A percentile compares a stretch with the other conserved stretches of the same genome.
These are phyloP conservation scores for Calyptommatus sinebrachiatus DNA, from an alignment of 2,113 vertebrate species.

Conservation along the genomic window DNA sequence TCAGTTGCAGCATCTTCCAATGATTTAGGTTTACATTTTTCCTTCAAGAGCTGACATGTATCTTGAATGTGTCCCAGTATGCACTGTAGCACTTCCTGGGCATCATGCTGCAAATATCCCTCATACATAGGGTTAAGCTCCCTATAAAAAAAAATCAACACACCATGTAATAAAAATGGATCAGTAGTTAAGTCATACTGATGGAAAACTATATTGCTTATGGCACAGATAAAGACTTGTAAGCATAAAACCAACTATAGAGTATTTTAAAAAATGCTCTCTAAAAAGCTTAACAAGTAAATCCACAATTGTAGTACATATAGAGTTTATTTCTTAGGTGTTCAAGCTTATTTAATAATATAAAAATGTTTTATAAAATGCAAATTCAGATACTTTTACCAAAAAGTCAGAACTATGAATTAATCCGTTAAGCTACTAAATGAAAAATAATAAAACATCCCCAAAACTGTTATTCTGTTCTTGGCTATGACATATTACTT, in stretches of 20 bases:
- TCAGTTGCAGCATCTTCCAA: conserved; percentile 50
- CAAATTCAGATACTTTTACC: accelerated
- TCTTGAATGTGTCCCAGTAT: conserved; percentile 95
- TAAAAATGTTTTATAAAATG: not conserved
- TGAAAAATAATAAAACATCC: not conserved
- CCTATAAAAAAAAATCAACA: conserved; percentile 64
- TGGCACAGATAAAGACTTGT: not conserved
- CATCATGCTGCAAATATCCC: conserved; percentile 95
- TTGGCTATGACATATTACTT: not conserved
- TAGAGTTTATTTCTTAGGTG: not conserved
- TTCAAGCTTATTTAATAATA: not conserved
- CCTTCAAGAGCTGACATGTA: conserved; percentile 88
- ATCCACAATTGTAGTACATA: not conserved
- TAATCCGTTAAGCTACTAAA: not conserved
- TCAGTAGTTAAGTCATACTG: not conserved
- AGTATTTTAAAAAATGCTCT: not conserved
- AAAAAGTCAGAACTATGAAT: not conserved
- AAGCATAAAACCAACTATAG: not conserved
- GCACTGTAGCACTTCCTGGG: conserved; percentile 96
- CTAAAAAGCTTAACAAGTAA: not conserved
- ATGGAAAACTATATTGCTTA: not conserved
- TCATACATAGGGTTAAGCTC: conserved; percentile 98
- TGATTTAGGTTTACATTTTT: conserved; percentile 68
- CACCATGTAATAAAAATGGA: not conserved
- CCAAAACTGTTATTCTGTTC: not conserved